Base-by-base conservation (phyloP, 2,113 vertebrate genomes). In the Chitala chitala region DNA sequence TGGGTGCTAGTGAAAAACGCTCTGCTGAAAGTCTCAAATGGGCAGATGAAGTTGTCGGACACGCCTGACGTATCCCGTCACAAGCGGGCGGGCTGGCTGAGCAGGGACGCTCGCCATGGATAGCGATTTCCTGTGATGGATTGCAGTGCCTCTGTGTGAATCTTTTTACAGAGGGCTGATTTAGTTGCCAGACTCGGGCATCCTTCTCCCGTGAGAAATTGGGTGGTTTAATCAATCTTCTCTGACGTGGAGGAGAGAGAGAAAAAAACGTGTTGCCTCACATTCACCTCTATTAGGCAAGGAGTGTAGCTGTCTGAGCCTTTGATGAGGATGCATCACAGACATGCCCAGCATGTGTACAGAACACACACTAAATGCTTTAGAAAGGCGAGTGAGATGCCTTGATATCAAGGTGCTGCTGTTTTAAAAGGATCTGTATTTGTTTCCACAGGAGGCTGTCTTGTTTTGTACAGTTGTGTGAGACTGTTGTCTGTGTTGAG, bases 201-300 rank as follows among this genome's bases (percentile, higher is more conserved):
- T 72, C 75, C 75, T 75, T 78, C 79, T 75, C 78, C 81, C 80
- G 73, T 61, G 77, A 74, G 42, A 81, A 82, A 87, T 86, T 83
- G 87, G 79, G 84, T 83, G 79, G 76, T 80, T 79, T 70, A 74
- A 89, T 89, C 75, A 77, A 80, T 88, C 83, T 83, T 79, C 36
- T 74, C 54, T 15, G 42, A 15, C 77, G 77, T 81, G 56, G 50
- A 80, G 79, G 76, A 77, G 76, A 64, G 64, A 72, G 50, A 61
- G 77, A 71, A 72, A 48, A 79, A 54, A 31, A 71, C 42, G 15
- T 10, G 20, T 56, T 71, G 76, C 63, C 80, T 64, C 31, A 78
- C 80, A 81, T 81, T 76, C 77, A 9, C 74, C 58, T 48, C 17
- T 26, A 76, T 44, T 68, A 36, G 51, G 65, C 68, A 72, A 17